Evolutionary conservation across 2,113 vertebrate species (phyloP), one percentile per base, ranked within the genome.

Genomic region (Colius striatus): DNA sequence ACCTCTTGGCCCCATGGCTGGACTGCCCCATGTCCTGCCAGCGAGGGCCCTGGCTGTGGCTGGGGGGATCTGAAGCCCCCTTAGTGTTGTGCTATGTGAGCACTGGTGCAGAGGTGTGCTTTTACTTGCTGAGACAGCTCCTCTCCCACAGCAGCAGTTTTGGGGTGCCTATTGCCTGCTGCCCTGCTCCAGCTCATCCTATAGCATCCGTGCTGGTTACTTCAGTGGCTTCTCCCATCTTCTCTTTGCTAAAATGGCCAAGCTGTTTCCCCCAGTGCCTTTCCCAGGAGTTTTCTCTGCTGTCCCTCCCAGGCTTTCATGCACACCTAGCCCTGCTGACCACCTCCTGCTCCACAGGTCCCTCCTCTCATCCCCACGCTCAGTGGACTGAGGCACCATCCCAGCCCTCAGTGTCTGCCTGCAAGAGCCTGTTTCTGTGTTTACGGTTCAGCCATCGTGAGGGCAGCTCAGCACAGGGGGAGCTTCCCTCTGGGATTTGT

Each of bases 361-460:
- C 34, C 80, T 1, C 0, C 71, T 65, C 11, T 14, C 7, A 4
- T 51, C 41, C 55, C 54, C 2, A 1, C 2, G 8, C 1, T 50
- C 1, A 4, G 47, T 53, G 74, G 27, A 29, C 80, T 54, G 72
- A 48, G 83, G 58, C 76, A 22, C 38, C 62, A 61, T 50, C 58
- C 29, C 18, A 20, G 50, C 68, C 18, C 30, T 63, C 10, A 1
- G 48, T 38, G 0, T 51, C 75, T 60, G 30, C 58, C 36, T 92
- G 70, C 75, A 34, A 43, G 51, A 62, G 60, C 32, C 85, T 74
- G 62, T 38, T 61, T 3, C 60, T 66, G 50, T 66, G 32, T 72
- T 87, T 71, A 36, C 50, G 2, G 2, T 38, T 90, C 74, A 38
- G 65, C 70, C 51, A 4, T 61, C 5, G 1, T 0, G 21, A 84